Conservation (phyloP, 2,797 vertebrate genomes). For the Periparus ater region DNA sequence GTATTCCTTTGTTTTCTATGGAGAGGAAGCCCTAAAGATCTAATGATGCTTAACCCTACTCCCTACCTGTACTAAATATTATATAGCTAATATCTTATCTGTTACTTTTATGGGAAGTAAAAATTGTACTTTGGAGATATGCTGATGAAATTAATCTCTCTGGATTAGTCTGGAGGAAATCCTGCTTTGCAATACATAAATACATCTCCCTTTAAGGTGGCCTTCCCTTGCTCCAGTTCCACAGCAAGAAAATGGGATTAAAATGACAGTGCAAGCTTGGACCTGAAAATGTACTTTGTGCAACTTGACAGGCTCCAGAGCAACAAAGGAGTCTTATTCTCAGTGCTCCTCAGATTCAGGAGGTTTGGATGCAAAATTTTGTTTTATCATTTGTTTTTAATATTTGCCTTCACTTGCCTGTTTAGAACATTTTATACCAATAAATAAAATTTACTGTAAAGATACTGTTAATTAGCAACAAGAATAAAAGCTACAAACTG, state of each 20-base stretch:
- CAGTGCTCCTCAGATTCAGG: not conserved
- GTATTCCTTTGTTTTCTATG: not conserved
- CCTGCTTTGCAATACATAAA: not conserved
- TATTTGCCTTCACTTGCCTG: not conserved
- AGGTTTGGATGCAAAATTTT: not conserved
- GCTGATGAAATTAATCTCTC: not conserved
- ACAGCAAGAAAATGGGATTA: not conserved
- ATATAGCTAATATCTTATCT: not conserved
- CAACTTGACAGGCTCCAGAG: not conserved
- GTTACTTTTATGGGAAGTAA: not conserved
- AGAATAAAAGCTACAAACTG: not conserved
- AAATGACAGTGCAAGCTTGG: not conserved
- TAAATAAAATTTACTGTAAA: not conserved
- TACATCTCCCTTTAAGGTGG: not conserved
- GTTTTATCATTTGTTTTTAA: not conserved
- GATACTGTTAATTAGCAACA: not conserved
- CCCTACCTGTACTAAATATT: not conserved
- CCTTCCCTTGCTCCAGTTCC: not conserved
- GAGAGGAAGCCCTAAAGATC: not conserved
- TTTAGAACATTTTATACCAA: not conserved
- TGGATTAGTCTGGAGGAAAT: not conserved
- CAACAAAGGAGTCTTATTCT: not conserved
- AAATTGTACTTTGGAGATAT: not conserved
- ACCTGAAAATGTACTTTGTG: not conserved
- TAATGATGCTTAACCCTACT: not conserved